Evolutionary conservation across 2,797 vertebrate genomes (phyloP), one percentile per base, ranked within the genome.

Genomic region (Microctenopoma steveboyesi): DNA sequence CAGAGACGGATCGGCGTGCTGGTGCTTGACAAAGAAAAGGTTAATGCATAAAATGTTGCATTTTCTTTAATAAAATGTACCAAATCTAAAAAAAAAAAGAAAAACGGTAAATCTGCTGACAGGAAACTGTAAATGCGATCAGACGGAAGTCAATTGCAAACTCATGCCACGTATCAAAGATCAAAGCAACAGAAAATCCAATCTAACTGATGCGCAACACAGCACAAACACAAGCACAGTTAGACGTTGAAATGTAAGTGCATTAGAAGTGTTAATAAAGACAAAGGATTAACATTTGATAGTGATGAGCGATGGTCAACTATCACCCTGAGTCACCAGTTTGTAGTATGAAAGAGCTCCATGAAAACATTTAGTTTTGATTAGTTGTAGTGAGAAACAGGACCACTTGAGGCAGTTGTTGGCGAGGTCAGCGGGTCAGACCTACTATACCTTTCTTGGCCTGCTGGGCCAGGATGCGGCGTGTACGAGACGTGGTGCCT

Each of bases 391-490:
- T 64, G 61, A 77, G 51, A 45, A 68, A 25, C 57, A 28, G 65
- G 59, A 3, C 67, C 69, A 74, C 35, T 65, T 5, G 27, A 65
- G 69, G 50, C 51, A 42, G 45, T 55, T 78, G 71, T 47, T 40
- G 56, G 69, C 58, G 10, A 78, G 87, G 78, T 88, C 84, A 84
- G 63, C 49, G 76, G 86, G 70, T 79, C 79, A 81, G 84, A 88
- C 90, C 89, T 92, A 95, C 42, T 45, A 15, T 45, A 45, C 97
- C 96, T 96, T 95, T 96, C 4, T 95, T 95, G 86, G 91, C 94
- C 90, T 98, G 96, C 90, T 97, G 96, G 87, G 95, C 95, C 87
- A 98, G 93, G 93, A 98, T 97, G 87, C 95, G 97, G 57, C 95
- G 95, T 59, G 95, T 98, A 50, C 95, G 92, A 14, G 95, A 89